Evolutionary conservation across 2,888 invertebrate genomes (phyloP), one percentile per base, ranked within the genome.

Genomic region (Trichopria drosophilae): DNA sequence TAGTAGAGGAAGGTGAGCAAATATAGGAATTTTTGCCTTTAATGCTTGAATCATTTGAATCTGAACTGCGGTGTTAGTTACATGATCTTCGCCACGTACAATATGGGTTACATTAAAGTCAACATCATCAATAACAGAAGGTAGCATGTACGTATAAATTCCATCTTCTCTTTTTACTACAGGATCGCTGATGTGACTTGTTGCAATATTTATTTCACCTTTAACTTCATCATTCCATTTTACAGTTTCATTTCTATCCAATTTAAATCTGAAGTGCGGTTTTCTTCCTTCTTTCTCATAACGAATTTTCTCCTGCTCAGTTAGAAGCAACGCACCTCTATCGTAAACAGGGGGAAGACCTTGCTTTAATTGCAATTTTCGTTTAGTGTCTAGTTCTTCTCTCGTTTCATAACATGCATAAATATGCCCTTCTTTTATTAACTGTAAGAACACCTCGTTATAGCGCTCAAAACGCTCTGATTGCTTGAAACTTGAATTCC

Each of bases 31-130:
- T 46, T 37, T 37, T 31, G 37, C 46, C 31, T 37, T 37, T 47
- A 47, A 40, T 40, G 47, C 47, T 40, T 47, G 24, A 47, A 47
- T 32, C 47, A 40, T 47, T 47, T 47, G 47, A 28, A 40, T 47
- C 13, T 47, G 47, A n/a, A 47, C 34, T 47, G 46, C 46, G n/a
- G 31, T 46, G 24, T 46, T 46, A 31, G 46, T 31, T 46, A 46
- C 31, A 39, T 46, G 46, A 46, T 39, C 46, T 46, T 46, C 46
- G 22, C 46, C 46, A 31, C 46, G 46, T 22, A 46, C 31, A 39
- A 46, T 20, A 46, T 46, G 31, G 7, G 46, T 46, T 31, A 46
- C 31, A 31, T 39, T 32, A 37, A 46, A 46, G 29, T 46, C 46
- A 39, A 46, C 31, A 20, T 46, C 46, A 46, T 46, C 46, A 23